Base-by-base conservation (phyloP, 2,113 vertebrate species). In the Urocynchramus pylzowi region DNA sequence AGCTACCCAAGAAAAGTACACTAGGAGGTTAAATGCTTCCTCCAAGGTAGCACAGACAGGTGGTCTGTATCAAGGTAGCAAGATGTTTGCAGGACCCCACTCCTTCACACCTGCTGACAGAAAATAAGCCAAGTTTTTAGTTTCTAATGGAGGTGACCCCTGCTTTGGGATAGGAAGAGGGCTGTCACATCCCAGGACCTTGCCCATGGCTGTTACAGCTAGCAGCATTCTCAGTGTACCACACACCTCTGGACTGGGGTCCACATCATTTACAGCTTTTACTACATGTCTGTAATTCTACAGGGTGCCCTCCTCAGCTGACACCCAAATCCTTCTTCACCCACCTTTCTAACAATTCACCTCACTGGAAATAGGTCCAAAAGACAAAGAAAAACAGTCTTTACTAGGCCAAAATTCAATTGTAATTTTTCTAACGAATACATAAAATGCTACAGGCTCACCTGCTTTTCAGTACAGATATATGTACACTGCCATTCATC, bases 401-500 rank as follows among this genome's bases (percentile, higher is more conserved):
- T 71, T 28, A 42, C 30, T 56, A 49, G 26, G 16, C 39, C 87
- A 78, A 52, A 76, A 60, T 84, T 81, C 41, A 64, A 11, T 6
- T 33, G 9, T 14, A 47, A 30, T 74, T 93, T 64, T 76, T 78
- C 35, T 84, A 65, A 70, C 10, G 42, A 30, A 45, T 22, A 33
- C 5, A 49, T 57, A 42, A 93, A 87, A 56, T 42, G 20, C 33
- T 77, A 52, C 1, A 3, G 56, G 18, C 35, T 67, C 1, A 1
- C 18, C 61, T 49, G 49, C 20, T 89, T 89, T 88, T 78, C 44
- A 47, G 44, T 39, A 41, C 26, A 83, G 68, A 26, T 39, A 70
- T 37, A n/a, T 16, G 31, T 65, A 13, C 0, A 0, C 37, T 65
- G 44, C 23, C 64, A 33, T 60, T 86, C 12, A 18, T 44, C 49